A percentile compares a stretch with the other conserved stretches of the same genome.
phyloP scores from a whole-genome alignment of 2,888 invertebrate species.

The Abrostola tripartita region DNA sequence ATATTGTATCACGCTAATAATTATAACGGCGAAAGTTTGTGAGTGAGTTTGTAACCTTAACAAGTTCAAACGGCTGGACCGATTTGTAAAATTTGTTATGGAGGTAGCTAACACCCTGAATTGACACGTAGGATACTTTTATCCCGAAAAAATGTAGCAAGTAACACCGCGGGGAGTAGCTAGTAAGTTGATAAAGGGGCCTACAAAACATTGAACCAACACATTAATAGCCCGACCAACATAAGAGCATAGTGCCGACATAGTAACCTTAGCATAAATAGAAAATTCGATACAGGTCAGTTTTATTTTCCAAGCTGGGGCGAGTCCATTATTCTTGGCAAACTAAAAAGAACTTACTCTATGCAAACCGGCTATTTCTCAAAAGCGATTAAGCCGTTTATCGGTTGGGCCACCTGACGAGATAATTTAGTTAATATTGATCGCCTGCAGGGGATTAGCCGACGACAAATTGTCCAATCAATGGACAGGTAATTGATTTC shows the following conservation, averaged over 20 bases:
- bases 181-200: no score
- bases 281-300: not conserved
- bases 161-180: no score
- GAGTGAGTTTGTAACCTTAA: no score
- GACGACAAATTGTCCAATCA: constrained; percentile 89
- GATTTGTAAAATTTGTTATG: no score
- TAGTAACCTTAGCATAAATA: not conserved
- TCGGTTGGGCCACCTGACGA: constrained; percentile 73
- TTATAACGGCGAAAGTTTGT: no score
- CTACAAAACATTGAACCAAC: no score
- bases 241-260: not conserved
- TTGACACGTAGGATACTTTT: no score
- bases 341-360: constrained; percentile 28
- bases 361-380: constrained; percentile 40
- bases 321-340: constrained; percentile 24
- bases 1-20: no score
- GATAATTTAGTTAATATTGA: constrained; percentile 85
- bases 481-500: constrained; percentile 89
- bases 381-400: constrained; percentile 46
- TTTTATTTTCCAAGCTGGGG: constrained; percentile 3
- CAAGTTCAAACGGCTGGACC: no score
- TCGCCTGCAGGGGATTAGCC: constrained; percentile 75
- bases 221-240: not conserved
- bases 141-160: no score
- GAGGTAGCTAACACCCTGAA: no score